Percentiles rank a stretch among this genome's conserved stretches.
These are phyloP conservation scores for Zygothrica quintamaculata DNA, from an alignment of 2,888 invertebrate genomes.

Conservation along the genomic window DNA sequence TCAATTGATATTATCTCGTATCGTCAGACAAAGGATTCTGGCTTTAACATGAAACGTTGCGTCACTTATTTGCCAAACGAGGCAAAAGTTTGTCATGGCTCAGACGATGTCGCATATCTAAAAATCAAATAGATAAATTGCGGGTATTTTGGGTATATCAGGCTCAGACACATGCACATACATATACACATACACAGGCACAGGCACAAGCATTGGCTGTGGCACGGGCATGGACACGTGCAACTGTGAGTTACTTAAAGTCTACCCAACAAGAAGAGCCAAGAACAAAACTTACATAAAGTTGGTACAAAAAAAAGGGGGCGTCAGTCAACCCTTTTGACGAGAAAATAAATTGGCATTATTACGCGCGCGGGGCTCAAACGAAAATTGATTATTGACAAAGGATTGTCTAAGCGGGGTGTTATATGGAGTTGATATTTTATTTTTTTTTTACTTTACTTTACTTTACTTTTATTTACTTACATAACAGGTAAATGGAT, in stretches of 20 bases:
- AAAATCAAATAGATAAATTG: conserved; percentile 76
- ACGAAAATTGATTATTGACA: conserved; percentile 81
- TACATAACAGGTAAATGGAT: conserved; percentile 29
- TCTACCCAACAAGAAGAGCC: neutral
- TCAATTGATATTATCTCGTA: conserved; percentile 19
- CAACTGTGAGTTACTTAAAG: conserved; percentile 23
- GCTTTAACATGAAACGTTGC: conserved; percentile 2
- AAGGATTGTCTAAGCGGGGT: conserved; percentile 75
- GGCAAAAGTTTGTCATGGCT: conserved; percentile 29
- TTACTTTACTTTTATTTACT: too few species aligned
- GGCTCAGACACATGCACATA: conserved; percentile 9
- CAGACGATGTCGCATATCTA: conserved; percentile 52
- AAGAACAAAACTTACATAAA: conserved; percentile 1
- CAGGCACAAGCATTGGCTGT: neutral
- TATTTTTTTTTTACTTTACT: too few species aligned
- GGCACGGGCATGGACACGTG: conserved; percentile 53
- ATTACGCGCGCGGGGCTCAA: conserved; percentile 67
- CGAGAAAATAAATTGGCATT: conserved; percentile 76
- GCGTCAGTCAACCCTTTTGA: conserved; percentile 42
- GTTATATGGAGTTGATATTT: conserved; percentile 59
- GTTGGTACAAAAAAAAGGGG: conserved; percentile 12
- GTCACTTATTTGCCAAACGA: conserved; percentile 12
- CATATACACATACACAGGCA: neutral
- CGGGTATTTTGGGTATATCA: conserved; percentile 54
- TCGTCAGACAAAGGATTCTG: conserved; percentile 6